Base-by-base conservation (phyloP, 1,140 invertebrate genomes). In the Pseudomyrmex flavicornis region DNA sequence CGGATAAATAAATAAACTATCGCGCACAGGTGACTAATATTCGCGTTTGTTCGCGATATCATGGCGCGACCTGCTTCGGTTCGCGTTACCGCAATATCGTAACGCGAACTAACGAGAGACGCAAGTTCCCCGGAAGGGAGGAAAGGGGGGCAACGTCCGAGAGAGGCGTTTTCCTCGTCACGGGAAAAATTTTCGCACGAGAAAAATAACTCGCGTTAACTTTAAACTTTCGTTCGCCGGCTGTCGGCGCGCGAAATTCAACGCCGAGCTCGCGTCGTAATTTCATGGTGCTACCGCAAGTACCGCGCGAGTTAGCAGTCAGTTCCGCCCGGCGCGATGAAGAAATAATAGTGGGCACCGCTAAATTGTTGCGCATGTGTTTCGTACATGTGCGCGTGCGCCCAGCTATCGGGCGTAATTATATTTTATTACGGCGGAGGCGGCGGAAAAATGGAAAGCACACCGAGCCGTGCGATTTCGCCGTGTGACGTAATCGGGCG, bases 401-500 rank as follows among this genome's bases (percentile, higher is more conserved):
- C 48, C 12, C 9, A n/a, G 13, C 17, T 65, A 82, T 82, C 79
- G 50, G 17, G n/a, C 26, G 17, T 65, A 75, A 82, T 82, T 82
- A 82, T 15, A 75, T 44, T 62, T 82, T 54, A 82, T 82, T 65
- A 75, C 70, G 58, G 48, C 26, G n/a, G 44, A 20, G 52, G 17
- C 35, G 48, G 2, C 52, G 17, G 70, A 72, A 80, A 65, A 66
- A 52, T 59, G 20, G 22, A 68, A 61, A 79, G 56, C 12, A 74
- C 35, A 35, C 35, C 35, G 56, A n/a, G 58, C 52, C 70, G 26
- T 56, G 58, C 84, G 80, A 86, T 83, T 90, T 87, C 63, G 70
- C 26, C n/a, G 63, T 17, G 62, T 87, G 84, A 72, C 69, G 52
- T 85, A 87, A 85, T 62, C 80, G 77, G 54, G 77, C 77, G 66